These are phyloP conservation scores for Anthopleura sola DNA, from an alignment of 64 coral and sea anemone genomes.

Conservation along the genomic window DNA sequence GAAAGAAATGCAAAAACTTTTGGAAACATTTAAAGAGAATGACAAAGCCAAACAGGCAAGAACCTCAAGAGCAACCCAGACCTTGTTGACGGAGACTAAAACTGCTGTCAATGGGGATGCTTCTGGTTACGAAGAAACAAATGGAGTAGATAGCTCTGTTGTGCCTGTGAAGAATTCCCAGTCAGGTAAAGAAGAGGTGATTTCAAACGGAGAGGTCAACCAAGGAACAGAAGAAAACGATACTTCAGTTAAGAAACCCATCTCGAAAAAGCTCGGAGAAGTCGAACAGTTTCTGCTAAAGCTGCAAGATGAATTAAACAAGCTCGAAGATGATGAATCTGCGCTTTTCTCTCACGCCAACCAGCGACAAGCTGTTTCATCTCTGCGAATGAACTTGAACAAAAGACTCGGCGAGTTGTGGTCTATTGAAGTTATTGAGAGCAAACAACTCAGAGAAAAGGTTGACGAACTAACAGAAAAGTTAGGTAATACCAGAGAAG, in stretches of 20 bases:
- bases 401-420: slow-evolving; percentile 48
- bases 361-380: slow-evolving; percentile 15
- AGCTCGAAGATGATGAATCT: slow-evolving; percentile 24
- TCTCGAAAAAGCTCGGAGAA: background rate
- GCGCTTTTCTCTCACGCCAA: slow-evolving; percentile 10
- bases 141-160: background rate
- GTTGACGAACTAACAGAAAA: slow-evolving; percentile 27
- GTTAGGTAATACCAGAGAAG: background rate
- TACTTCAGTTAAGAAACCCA: background rate
- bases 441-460: slow-evolving; percentile 19
- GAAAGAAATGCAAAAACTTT: background rate
- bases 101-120: background rate
- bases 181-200: background rate
- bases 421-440: slow-evolving; percentile 36
- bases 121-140: background rate
- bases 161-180: background rate
- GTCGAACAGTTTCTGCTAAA: slow-evolving; percentile 5
- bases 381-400: slow-evolving; percentile 33
- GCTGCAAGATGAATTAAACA: slow-evolving; percentile 12
- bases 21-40: background rate
- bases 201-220: background rate
- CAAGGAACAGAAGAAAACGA: background rate
- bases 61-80: background rate
- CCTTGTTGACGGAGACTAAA: background rate
- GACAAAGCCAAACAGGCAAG: background rate